Evolutionary conservation across 1,140 invertebrate genomes (phyloP), one percentile per base, ranked within the genome.

Genomic region (Macrocentrus cingulum): DNA sequence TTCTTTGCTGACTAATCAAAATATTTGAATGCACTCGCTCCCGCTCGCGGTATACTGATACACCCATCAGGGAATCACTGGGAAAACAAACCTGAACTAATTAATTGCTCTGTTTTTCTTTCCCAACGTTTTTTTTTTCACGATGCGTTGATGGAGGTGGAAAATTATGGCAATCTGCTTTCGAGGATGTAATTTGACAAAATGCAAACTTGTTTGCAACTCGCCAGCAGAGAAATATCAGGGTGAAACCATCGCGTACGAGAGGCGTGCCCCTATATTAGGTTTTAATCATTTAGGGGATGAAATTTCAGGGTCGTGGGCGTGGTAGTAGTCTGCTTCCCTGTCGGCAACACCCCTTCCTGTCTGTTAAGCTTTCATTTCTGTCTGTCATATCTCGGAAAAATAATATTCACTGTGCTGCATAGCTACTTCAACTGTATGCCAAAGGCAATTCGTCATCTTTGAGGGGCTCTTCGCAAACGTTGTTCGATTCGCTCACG

Each of bases 271-370:
- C 72, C 59, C 65, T 72, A 71, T 76, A 79, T 79, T 79, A 77
- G 72, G 71, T 77, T 79, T 79, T 78, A 79, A 79, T 79, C 75
- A 76, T 77, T 79, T 73, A 76, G 66, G 68, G 68, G 68, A 75
- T 75, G 74, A 77, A 76, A 74, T 77, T 77, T 76, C 74, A 69
- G 72, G 68, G 63, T 68, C 66, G 68, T 52, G 50, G 77, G 77
- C 77, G 77, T 78, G 76, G 74, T 75, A 75, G 74, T 77, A 75
- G 74, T 77, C 75, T 77, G 74, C 72, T 67, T 50, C 66, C 71
- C 72, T 76, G 46, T 69, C 73, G 77, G 77, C 64, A 64, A 73
- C 77, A 77, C 71, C 74, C 67, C 67, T 75, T 76, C 72, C 72
- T 73, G 71, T 65, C 66, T 67, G 65, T 65, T 58, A 59, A 61